phyloP scores from a whole-genome alignment of 2,797 vertebrate species.

The Antrozous pallidus region DNA sequence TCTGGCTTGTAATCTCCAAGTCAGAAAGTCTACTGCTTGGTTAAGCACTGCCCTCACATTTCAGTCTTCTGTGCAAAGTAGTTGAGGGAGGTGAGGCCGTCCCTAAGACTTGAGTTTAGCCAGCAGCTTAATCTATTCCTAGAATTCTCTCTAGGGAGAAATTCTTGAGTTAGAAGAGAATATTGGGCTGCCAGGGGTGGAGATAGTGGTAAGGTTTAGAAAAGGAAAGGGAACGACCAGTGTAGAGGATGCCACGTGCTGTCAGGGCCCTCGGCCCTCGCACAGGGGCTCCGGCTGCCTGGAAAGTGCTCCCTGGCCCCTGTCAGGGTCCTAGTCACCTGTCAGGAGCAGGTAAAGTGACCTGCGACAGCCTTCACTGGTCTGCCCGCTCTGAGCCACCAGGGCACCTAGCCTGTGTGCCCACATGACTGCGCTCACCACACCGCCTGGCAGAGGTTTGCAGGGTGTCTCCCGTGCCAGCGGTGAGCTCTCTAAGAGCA shows the following conservation, averaged over 20 bases:
- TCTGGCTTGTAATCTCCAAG: not conserved
- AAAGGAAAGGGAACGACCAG: not conserved
- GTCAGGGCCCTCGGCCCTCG: not conserved
- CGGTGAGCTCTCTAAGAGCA: not conserved
- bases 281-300: not conserved
- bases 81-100: not conserved
- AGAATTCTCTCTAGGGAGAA: not conserved
- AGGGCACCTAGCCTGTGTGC: not conserved
- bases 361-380: not conserved
- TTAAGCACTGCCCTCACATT: not conserved
- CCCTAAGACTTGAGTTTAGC: not conserved
- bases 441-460: rapidly evolving
- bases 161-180: not conserved
- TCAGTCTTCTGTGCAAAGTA: not conserved
- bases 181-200: not conserved
- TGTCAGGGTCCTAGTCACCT: not conserved
- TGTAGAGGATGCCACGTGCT: rapidly evolving
- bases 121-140: not conserved
- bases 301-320: not conserved
- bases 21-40: not conserved
- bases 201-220: not conserved
- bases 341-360: not conserved
- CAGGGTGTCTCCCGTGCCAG: no score
- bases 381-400: not conserved
- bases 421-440: rapidly evolving